Evolutionary conservation across 1,140 invertebrate genomes (phyloP), one percentile per base, ranked within the genome.

Genomic region (Acromyrmex echinatior): DNA sequence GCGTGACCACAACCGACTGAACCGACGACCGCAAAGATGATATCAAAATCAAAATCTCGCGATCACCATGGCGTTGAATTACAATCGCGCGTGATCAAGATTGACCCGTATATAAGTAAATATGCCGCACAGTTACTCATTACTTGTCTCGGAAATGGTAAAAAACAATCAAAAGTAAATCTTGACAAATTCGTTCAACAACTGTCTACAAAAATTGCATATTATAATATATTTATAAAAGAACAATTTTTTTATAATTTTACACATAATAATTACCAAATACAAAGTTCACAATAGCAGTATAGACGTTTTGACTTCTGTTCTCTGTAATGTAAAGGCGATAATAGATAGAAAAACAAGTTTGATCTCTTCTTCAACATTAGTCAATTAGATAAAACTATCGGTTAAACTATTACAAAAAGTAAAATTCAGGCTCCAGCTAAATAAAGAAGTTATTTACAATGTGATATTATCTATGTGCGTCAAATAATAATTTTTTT

Each of bases 21-120:
- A 88, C 90, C 87, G 87, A 80, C 87, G 87, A 94, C 92, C 91
- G 90, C 92, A 92, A 62, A 74, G 58, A 63, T 21, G 85, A 88
- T 93, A 93, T 93, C 91, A 91, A 92, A 94, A 93, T 93, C 87
- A 87, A 91, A 93, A 93, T 91, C 88, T 60, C 86, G 76, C 88
- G 87, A 91, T 91, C 87, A 74, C 86, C 25, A 16, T 49, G 18
- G 18, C 66, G 89, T 93, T 87, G 68, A 58, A 76, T 93, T 93
- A 90, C 93, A 60, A 91, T 90, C 90, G 62, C 89, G 82, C 45
- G 4, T 35, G 66, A 25, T 82, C 51, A 9, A 87, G 53, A 85
- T 74, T 53, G 21, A 74, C 25, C 14, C 9, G n/a, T n/a, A n/a
- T 16, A 78, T 49, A 86, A 35, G 51, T 39, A 58, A 35, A 14